Evolutionary conservation across 2,113 vertebrate species (phyloP).

Genomic region (Agelaius phoeniceus): DNA sequence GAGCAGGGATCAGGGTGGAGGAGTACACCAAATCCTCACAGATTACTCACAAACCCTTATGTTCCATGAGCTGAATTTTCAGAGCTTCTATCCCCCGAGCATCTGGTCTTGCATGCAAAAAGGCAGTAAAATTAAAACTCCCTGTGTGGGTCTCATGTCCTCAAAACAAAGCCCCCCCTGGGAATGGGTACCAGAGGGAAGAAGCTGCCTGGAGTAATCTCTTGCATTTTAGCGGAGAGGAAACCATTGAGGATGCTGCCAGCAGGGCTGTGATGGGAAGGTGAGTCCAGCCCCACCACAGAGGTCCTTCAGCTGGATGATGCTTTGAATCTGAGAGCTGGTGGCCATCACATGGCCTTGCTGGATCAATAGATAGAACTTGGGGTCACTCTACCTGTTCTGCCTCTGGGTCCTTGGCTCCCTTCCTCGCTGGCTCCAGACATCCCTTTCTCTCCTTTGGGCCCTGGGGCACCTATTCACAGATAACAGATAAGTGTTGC

Average conservation of each 20-base stretch:
- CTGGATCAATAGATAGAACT: background rate
- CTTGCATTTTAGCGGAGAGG: background rate
- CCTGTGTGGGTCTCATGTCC: background rate
- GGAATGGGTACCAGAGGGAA: background rate
- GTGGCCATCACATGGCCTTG: background rate
- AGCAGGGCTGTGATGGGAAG: background rate
- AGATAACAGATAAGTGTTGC: background rate
- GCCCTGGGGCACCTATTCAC: constrained; percentile 56
- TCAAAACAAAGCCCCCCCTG: background rate
- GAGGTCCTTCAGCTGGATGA: background rate
- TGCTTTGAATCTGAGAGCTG: background rate
- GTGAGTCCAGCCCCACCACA: background rate
- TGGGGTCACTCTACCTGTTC: constrained; percentile 46
- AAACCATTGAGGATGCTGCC: background rate
- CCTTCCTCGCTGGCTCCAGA: constrained; percentile 8
- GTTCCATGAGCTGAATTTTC: background rate
- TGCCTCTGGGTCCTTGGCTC: constrained; percentile 41
- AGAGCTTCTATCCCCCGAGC: background rate
- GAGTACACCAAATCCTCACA: background rate
- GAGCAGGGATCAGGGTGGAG: background rate
- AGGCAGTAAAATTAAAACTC: background rate
- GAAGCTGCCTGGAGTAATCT: background rate
- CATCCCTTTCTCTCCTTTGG: constrained; percentile 49
- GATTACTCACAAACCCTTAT: background rate
- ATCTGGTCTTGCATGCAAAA: background rate